phyloP scores from a whole-genome alignment of 1,140 invertebrate genomes.

The Danaus melanippus region DNA sequence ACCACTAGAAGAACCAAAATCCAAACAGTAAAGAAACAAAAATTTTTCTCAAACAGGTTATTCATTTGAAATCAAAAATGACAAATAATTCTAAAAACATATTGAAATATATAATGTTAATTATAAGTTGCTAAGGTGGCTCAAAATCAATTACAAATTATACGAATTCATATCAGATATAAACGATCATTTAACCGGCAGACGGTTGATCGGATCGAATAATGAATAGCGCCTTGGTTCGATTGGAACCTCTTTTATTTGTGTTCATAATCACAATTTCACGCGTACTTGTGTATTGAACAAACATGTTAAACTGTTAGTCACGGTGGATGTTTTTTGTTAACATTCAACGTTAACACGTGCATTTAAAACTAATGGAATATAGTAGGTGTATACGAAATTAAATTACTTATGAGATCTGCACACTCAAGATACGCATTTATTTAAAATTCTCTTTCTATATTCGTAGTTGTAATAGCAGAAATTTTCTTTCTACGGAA shows the following conservation, averaged over 20 bases:
- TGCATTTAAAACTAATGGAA: constrained; percentile 32
- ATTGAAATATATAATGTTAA: no score
- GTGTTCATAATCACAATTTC: constrained; percentile 64
- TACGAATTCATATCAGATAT: constrained; percentile 1
- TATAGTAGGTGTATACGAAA: constrained; percentile 33
- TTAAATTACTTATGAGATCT: constrained; percentile 26
- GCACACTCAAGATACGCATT: constrained; percentile 1
- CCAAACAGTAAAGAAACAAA: no score
- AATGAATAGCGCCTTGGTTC: constrained; percentile 26
- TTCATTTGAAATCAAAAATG: no score
- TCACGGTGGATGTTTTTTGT: constrained; percentile 54
- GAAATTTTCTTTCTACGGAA: constrained; percentile 41
- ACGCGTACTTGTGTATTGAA: constrained; percentile 53
- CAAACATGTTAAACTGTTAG: constrained; percentile 59
- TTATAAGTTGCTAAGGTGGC: no score
- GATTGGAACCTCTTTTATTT: constrained; percentile 46
- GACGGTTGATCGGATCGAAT: constrained; percentile 17
- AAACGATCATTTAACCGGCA: constrained; percentile 5
- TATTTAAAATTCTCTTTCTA: no score
- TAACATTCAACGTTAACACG: constrained; percentile 37
- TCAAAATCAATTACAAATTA: no score
- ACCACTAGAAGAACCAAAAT: no score
- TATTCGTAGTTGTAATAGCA: constrained; percentile 25
- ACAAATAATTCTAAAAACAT: no score
- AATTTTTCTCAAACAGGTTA: no score